phyloP scores from a whole-genome alignment of 1,140 invertebrate species.

The Bombus polaris region DNA sequence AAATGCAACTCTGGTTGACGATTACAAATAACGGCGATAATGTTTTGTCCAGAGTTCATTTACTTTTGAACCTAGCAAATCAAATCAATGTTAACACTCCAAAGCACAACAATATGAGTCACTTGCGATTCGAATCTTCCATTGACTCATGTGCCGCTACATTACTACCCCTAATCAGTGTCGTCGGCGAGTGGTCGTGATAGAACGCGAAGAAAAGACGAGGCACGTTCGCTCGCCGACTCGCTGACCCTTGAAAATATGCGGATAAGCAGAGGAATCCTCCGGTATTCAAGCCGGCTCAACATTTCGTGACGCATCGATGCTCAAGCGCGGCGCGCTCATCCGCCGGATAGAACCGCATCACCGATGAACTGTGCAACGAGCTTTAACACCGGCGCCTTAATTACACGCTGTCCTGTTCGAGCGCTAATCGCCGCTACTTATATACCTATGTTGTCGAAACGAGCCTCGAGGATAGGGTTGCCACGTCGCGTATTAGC shows the following conservation, averaged over 20 bases:
- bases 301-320: slow-evolving; percentile 61
- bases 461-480: background rate
- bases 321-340: slow-evolving; percentile 47
- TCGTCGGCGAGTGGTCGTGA: background rate
- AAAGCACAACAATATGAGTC: too few species aligned
- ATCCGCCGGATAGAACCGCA: slow-evolving; percentile 34
- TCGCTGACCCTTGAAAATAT: slow-evolving; percentile 69
- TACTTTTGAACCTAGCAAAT: too few species aligned
- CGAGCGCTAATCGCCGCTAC: slow-evolving; percentile 31
- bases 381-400: slow-evolving; percentile 43
- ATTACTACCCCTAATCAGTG: background rate
- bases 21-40: too few species aligned
- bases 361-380: slow-evolving; percentile 34
- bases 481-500: background rate
- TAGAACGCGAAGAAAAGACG: slow-evolving; percentile 6
- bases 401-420: slow-evolving; percentile 47
- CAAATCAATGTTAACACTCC: too few species aligned
- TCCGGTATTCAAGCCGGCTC: slow-evolving; percentile 55
- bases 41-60: too few species aligned
- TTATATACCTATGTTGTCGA: slow-evolving; percentile 25
- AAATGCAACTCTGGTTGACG: too few species aligned
- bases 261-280: slow-evolving; percentile 63
- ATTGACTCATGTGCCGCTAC: too few species aligned
- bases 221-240: slow-evolving; percentile 27
- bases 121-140: too few species aligned